Conservation (phyloP, 2,113 vertebrate species). For the Lepisosteus osseus region DNA sequence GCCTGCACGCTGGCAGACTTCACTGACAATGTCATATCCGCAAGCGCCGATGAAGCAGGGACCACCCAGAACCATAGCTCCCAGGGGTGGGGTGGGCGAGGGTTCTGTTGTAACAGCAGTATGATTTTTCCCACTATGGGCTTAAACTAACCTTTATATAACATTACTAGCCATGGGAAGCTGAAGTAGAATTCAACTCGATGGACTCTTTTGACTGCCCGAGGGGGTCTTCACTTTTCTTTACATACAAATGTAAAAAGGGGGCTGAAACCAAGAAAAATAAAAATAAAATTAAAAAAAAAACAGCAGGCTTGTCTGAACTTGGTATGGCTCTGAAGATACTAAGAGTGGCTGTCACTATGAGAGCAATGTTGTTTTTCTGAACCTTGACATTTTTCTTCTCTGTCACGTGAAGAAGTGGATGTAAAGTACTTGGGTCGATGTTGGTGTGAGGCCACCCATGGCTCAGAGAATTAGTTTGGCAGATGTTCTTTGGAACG, state of each 20-base stretch:
- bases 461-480: no score
- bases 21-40: constrained; percentile 14
- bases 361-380: no score
- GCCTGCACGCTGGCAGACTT: not conserved
- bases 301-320: not conserved
- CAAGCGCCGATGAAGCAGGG: constrained; percentile 23
- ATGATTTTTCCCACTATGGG: constrained; percentile 43
- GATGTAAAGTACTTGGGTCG: no score
- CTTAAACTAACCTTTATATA: constrained; percentile 60
- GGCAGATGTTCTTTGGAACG: no score
- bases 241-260: constrained; percentile 15
- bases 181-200: constrained; percentile 34
- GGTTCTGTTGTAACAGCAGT: constrained; percentile 22
- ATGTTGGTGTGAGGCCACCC: no score
- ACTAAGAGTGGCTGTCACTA: no score
- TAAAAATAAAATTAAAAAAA: not conserved
- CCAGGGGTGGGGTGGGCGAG: constrained; percentile 15
- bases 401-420: no score
- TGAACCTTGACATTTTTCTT: no score
- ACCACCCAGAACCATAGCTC: constrained; percentile 41
- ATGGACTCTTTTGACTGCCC: constrained; percentile 21
- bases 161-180: constrained; percentile 61
- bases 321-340: no score
- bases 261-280: not conserved
- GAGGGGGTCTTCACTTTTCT: constrained; percentile 28